Evolutionary conservation across 2,888 invertebrate species (phyloP), one percentile per base, ranked within the genome.

Genomic region (Caenorhabditis becei): DNA sequence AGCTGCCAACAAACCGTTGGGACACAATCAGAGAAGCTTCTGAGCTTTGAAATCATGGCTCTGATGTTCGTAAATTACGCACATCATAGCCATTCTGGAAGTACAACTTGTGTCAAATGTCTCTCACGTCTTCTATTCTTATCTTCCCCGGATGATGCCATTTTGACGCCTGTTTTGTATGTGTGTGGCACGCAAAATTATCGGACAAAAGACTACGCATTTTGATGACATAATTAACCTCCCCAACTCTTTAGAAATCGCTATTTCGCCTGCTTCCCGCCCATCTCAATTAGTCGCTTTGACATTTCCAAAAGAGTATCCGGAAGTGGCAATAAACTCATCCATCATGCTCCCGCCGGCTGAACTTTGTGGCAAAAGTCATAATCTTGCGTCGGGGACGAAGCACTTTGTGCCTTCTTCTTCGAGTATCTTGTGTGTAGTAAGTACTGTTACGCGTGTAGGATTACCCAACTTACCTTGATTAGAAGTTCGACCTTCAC

Each of bases 101-200:
- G n/a, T n/a, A n/a, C n/a, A n/a, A n/a, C n/a, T n/a, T n/a, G n/a
- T n/a, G n/a, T n/a, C n/a, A n/a, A n/a, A n/a, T n/a, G 41, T 41
- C 41, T 14, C 41, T 32, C 51, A 24, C 18, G 14, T 37, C 37
- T 24, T 47, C 11, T 28, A 47, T 71, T 56, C 62, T 18, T 28
- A 69, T 59, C 23, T 69, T 32, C 10, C 24, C 18, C 2, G 41
- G 20, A 71, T 71, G 71, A 62, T 61, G 51, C 47, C 41, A 71
- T 71, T 71, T 71, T 61, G 71, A 26, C 26, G 54, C 54, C 54
- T 54, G 54, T 54, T 56, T 56, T 71, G 62, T 71, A 23, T 61
- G 70, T 70, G 70, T 59, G 69, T 47, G 47, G 28, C 24, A n/a
- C n/a, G 47, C 54, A 54, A 51, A 51, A 18, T 49, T 53, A 26